These are phyloP conservation scores for Penaeus indicus DNA, from an alignment of 1,140 invertebrate genomes.

Conservation along the genomic window DNA sequence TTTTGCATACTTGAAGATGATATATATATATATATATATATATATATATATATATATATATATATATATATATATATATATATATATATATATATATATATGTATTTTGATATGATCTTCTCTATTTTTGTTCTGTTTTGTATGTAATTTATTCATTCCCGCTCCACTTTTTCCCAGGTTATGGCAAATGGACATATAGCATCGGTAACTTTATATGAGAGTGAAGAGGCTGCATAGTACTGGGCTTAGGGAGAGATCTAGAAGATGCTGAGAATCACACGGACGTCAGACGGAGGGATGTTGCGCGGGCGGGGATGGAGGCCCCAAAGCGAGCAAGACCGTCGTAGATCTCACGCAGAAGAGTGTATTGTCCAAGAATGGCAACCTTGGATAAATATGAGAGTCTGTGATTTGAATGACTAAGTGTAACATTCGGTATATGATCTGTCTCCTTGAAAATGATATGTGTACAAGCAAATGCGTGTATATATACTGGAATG, in stretches of 20 bases:
- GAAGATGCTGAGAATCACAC: not conserved
- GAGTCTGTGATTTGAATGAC: no score
- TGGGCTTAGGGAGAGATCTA: conserved; percentile 38
- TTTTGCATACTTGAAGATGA: no score
- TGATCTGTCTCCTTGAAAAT: not conserved
- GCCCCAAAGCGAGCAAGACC: no score
- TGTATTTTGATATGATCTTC: no score
- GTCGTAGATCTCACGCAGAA: no score
- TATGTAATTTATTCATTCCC: not conserved
- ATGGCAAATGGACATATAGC: conserved; percentile 64
- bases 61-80: no score
- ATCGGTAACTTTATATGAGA: conserved; percentile 60
- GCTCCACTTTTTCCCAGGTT: conserved; percentile 32
- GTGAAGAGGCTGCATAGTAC: conserved; percentile 63
- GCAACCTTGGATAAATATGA: no score
- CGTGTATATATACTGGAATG: not conserved
- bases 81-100: no score
- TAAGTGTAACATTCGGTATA: no score
- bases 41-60: no score
- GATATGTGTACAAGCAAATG: not conserved
- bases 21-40: no score
- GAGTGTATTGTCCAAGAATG: no score
- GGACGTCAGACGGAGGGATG: not conserved
- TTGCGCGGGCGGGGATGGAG: not conserved
- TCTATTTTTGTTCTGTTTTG: not conserved